Evolutionary conservation across 2,797 vertebrate species (phyloP).

Genomic region (Crax fasciolata): DNA sequence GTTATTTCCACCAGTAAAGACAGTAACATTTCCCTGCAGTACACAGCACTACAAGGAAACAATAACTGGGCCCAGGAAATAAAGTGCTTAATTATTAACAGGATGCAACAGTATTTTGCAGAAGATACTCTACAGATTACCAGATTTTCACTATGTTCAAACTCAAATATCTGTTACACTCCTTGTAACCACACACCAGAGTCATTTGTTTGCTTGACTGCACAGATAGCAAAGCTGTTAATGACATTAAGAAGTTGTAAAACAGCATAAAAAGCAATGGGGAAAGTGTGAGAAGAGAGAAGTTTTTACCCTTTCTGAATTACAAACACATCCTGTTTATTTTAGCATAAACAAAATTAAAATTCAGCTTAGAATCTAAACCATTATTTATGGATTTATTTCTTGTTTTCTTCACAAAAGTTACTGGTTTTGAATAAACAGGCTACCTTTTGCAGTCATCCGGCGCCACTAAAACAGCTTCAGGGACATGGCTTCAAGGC

Average conservation of each 20-base stretch:
- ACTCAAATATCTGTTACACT: neutral
- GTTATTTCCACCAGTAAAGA: neutral
- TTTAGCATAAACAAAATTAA: neutral
- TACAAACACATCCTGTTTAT: neutral
- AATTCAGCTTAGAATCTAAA: neutral
- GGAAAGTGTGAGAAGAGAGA: neutral
- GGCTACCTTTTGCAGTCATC: neutral
- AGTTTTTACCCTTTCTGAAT: neutral
- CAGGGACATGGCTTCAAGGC: neutral
- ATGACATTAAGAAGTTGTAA: constrained; percentile 7
- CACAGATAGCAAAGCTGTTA: neutral
- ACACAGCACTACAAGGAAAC: neutral
- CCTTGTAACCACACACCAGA: neutral
- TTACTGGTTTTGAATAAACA: neutral
- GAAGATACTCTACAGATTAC: neutral
- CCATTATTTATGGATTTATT: neutral
- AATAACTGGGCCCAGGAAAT: neutral
- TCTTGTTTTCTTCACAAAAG: neutral
- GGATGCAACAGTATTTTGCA: neutral
- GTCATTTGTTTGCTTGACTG: neutral
- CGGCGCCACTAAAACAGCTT: neutral
- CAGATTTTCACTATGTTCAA: neutral
- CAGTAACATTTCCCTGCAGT: neutral
- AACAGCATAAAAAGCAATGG: neutral
- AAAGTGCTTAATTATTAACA: neutral